Base-by-base conservation (phyloP, 2,797 vertebrate genomes). In the Petrocephalus sullivani region DNA sequence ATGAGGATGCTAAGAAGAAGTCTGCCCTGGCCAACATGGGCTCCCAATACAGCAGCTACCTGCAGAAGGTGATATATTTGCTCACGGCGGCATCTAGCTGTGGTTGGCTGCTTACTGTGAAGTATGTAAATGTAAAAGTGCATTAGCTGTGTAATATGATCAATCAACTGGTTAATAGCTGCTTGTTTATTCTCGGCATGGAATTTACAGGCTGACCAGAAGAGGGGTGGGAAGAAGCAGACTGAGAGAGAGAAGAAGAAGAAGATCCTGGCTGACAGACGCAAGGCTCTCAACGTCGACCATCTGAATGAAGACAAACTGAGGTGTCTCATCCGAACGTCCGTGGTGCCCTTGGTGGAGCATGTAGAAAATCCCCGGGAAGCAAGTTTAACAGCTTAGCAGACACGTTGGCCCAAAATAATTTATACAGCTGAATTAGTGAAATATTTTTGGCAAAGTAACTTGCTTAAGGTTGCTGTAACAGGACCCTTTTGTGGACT, bases 221-320 rank as follows among this genome's bases (percentile, higher is more conserved):
- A 96, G 93, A 95, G 85, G 94, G 96, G 97, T 94, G 98, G 94
- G 86, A 99, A 99, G 95, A 99, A 99, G 93, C 97, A 98, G 93
- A 99, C 98, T 0, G 98, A 98, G 92, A 97, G 98, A 88, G 98
- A 99, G 95, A 97, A 98, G 21, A 99, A 99, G 95, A 99, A 98
- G 97, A 99, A 99, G 95, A 94, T 98, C 88, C 94, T 99, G 92
- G 97, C 98, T 0, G 98, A 99, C 0, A 96, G 98, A 85, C 97
- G 95, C 93, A 99, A 99, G 94, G 91, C 96, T 0, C 96, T 99
- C 51, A 98, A 90, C 88, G 89, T 96, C 0, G 96, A 97, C 87
- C 95, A 96, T 89, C 90, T 97, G 83, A 93, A 60, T 1, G 96
- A 97, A 21, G 95, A 97, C 0, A 97, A 96, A 91, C 95, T 96